Evolutionary conservation across 2,113 vertebrate genomes (phyloP).

Genomic region (Ceuthmochares aereus): DNA sequence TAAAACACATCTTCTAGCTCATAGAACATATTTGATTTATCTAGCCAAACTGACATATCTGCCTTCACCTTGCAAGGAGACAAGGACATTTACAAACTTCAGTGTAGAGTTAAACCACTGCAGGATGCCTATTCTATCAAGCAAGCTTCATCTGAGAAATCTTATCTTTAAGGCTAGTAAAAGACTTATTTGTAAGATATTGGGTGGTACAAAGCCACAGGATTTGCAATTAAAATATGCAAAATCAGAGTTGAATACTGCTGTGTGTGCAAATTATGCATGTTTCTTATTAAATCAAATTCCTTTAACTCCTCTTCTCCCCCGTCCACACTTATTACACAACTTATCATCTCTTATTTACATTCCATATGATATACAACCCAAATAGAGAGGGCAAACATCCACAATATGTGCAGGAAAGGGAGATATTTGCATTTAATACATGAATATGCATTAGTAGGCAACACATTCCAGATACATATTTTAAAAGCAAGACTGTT

Average conservation of each 20-base stretch:
- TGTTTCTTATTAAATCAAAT: constrained; percentile 58
- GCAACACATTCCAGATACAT: constrained; percentile 30
- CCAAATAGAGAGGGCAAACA: constrained; percentile 66
- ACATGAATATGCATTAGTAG: constrained; percentile 40
- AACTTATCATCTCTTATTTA: constrained; percentile 68
- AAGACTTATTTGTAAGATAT: not conserved
- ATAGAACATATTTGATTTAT: not conserved
- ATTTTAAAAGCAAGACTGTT: constrained; percentile 26
- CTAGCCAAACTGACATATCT: not conserved
- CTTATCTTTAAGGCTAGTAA: not conserved
- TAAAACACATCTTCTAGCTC: not conserved
- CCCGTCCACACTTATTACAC: constrained; percentile 21
- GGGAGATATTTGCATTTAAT: constrained; percentile 19
- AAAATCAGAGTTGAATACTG: constrained; percentile 28
- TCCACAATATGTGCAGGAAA: not conserved
- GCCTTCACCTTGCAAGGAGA: not conserved
- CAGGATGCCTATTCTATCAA: not conserved
- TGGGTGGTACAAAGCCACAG: not conserved
- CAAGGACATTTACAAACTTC: not conserved
- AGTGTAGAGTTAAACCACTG: not conserved
- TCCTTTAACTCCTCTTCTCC: not conserved
- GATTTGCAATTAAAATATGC: constrained; percentile 52
- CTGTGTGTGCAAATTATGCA: constrained; percentile 60
- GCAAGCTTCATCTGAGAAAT: not conserved
- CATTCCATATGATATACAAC: constrained; percentile 36